Evolutionary conservation across 2,797 vertebrate species (phyloP).

Genomic region (Dendrocincla fuliginosa): DNA sequence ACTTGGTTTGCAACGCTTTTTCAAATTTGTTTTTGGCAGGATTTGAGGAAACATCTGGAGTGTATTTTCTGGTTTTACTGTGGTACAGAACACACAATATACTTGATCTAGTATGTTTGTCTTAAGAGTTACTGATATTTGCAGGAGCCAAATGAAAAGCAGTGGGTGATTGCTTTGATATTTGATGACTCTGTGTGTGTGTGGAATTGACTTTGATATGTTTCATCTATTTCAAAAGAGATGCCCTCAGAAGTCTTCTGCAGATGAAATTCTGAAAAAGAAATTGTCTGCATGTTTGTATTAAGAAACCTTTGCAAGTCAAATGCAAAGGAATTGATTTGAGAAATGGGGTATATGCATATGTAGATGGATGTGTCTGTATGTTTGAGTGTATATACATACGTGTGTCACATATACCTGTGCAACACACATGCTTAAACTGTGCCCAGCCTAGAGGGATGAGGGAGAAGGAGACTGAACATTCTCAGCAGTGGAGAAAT

Average conservation of each 20-base stretch:
- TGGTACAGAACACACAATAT: neutral
- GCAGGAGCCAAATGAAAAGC: neutral
- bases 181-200: neutral
- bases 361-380: neutral
- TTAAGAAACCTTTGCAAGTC: neutral
- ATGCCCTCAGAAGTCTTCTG: neutral
- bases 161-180: neutral
- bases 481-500: neutral
- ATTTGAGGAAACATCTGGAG: constrained; percentile 55
- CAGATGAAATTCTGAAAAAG: neutral
- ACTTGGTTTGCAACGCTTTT: constrained; percentile 17
- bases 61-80: constrained; percentile 52
- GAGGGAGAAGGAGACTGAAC: neutral
- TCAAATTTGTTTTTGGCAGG: constrained; percentile 7
- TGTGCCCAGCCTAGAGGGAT: neutral
- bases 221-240: neutral
- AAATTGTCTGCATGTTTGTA: neutral
- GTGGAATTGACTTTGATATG: neutral
- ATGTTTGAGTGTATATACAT: fast-evolving
- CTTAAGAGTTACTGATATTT: constrained; percentile 4
- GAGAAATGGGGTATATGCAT: neutral
- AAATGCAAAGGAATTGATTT: neutral
- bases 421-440: neutral
- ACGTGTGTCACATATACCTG: too few species aligned
- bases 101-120: neutral